Base-by-base conservation (phyloP, 2,888 invertebrate genomes). In the Calliopum simillimum region DNA sequence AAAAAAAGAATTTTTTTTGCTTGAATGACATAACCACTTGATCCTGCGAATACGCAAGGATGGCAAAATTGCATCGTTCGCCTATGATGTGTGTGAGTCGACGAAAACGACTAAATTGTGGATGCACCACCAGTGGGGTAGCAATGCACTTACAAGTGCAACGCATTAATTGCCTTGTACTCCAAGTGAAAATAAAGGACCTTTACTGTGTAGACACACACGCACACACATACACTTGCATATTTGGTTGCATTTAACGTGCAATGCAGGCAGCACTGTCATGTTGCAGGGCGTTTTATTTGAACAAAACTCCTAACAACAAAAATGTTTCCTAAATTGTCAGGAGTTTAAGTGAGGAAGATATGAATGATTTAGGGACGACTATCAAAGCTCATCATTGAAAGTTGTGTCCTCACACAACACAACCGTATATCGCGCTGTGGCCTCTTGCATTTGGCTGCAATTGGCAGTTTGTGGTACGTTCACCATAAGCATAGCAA, bases 381-480 rank as follows among this genome's bases (percentile, higher is more conserved):
- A 41, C n/a, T 49, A 41, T 25, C 41, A 58, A 58, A 12, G 14
- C 33, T 25, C 41, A 5, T 4, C 65, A 55, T n/a, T 25, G 5
- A 23, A 47, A 13, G 19, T 44, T 46, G 33, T 33, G n/a, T n/a
- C 43, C 33, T n/a, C 47, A 49, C 63, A 49, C 12, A 25, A 16
- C 16, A n/a, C 33, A 2, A 3, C 33, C 8, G 8, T 6, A 33
- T 8, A 33, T 33, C 8, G 5, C 1, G 33, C 8, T 6, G 1
- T 33, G 8, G 33, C 8, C 8, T 5, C 43, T 43, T 19, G 12
- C 51, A 16, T 41, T 41, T 16, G 43, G 19, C 1, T 66, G 65
- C 65, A 56, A 44, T 25, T 66, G 65, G 44, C 56, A 44, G 43
- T 56, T 56, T 5, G 33, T 8, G 33, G 33, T 8, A 6, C 33